These are phyloP conservation scores for Arizona elegans DNA, from an alignment of 2,113 vertebrate species.

Conservation along the genomic window DNA sequence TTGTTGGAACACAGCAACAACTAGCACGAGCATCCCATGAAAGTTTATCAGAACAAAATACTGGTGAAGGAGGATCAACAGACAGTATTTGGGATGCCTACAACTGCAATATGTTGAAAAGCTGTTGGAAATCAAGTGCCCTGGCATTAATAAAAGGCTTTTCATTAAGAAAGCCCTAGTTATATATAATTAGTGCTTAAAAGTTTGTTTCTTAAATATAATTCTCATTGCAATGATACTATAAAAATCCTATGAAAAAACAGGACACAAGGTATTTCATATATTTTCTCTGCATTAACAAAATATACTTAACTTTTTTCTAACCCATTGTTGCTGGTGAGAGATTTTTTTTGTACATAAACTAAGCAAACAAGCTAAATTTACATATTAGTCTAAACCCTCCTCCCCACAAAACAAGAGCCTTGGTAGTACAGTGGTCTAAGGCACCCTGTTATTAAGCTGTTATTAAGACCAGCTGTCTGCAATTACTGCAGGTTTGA, in stretches of 20 bases:
- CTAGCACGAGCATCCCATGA: no score
- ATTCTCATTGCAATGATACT: conserved; percentile 26
- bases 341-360: background rate
- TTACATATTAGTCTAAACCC: background rate
- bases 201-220: conserved; percentile 26
- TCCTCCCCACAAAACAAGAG: background rate
- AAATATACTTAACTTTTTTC: background rate
- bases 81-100: background rate
- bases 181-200: background rate
- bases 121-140: background rate
- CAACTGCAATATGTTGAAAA: background rate
- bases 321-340: background rate
- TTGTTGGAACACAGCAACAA: background rate
- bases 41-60: conserved; percentile 18
- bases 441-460: no score
- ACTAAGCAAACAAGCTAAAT: background rate
- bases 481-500: no score
- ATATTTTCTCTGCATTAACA: background rate
- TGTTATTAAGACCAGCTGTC: no score
- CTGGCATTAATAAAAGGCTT: background rate
- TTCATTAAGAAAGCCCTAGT: background rate
- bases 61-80: background rate
- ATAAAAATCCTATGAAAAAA: conserved; percentile 16
- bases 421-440: no score
- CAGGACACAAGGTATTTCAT: background rate